phyloP scores from a whole-genome alignment of 2,113 vertebrate genomes.

The Meles meles region DNA sequence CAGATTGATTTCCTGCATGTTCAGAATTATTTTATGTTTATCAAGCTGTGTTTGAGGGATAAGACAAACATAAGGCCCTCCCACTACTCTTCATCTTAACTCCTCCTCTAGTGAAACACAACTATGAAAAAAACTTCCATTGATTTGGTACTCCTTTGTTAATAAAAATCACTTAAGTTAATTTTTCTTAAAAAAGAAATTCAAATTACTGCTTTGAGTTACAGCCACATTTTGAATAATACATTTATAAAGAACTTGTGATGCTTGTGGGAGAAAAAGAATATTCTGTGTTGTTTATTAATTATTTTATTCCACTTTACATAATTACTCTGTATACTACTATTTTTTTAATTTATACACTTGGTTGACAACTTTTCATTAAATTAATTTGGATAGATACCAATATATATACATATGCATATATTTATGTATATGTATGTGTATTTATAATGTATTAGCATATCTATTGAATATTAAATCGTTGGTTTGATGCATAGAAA shows the following conservation, averaged over 20 bases:
- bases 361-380: neutral
- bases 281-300: neutral
- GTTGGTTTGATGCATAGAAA: neutral
- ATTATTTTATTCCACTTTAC: neutral
- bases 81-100: too few species aligned
- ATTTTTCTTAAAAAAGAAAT: neutral
- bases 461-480: neutral
- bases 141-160: neutral
- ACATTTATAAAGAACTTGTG: neutral
- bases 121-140: neutral
- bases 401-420: neutral
- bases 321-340: neutral
- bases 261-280: neutral
- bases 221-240: neutral
- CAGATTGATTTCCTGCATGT: too few species aligned
- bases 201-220: neutral
- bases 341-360: neutral
- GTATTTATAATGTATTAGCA: neutral
- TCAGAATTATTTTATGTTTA: too few species aligned
- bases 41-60: too few species aligned
- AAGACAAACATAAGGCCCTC: too few species aligned
- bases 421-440: neutral
- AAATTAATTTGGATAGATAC: neutral
- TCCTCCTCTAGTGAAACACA: neutral
- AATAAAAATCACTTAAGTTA: neutral